Base-by-base conservation (phyloP, 2,888 invertebrate genomes). In the Ophraella communa region DNA sequence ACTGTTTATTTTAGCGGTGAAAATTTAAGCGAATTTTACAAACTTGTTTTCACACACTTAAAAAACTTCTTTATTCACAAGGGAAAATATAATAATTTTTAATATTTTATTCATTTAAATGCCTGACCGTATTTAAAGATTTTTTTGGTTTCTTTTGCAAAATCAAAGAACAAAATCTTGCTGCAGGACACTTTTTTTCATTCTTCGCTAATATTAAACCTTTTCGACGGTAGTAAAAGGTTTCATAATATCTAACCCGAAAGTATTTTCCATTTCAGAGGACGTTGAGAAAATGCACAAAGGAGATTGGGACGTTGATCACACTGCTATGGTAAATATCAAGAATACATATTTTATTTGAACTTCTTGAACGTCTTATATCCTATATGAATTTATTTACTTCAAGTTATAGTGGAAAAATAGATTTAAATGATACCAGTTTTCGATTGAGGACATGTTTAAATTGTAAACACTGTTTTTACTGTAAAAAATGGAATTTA, bases 241-340 rank as follows among this genome's bases (percentile, higher is more conserved):
- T 47, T 21, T 27, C n/a, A 35, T 7, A 57, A 47, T 20, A 30
- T 47, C 21, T 33, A 47, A 47, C 49, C 24, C n/a, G 27, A 27
- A 35, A 61, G 18, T 18, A 17, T 62, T 62, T 60, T 63, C 62
- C 54, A 57, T 68, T 73, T 57, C 65, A 79, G 79, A 74, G 53
- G 75, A 77, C 59, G 74, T 79, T 61, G 76, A 77, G 65, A 79
- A 75, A 60, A 74, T 77, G 77, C 78, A 77, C 62, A 69, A 71
- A 54, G 74, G 75, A 62, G 73, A 76, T 67, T 79, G 77, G 76
- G 70, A 77, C 51, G 66, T 75, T 24, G 76, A 76, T 62, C 72
- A 72, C 64, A 69, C 70, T 39, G 74, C 73, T 23, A 82, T 69
- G 74, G 74, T 74, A 70, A 68, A 60, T 57, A 63, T 63, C 8